Evolutionary conservation across 2,113 vertebrate genomes (phyloP).

Genomic region (Sturnus vulgaris): DNA sequence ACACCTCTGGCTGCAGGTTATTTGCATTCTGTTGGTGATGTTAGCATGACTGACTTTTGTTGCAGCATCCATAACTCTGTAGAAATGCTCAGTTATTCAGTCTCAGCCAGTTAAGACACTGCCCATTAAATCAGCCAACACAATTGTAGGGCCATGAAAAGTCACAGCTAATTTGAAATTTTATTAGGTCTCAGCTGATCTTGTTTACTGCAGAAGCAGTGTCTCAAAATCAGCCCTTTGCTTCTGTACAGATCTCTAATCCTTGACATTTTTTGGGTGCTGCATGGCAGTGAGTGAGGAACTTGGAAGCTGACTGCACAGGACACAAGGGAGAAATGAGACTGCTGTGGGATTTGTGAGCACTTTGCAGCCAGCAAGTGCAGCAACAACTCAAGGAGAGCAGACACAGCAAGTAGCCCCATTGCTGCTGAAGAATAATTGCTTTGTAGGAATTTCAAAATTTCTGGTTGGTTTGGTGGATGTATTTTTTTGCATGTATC

Average conservation of each 20-base stretch:
- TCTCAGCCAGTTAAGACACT: conserved; percentile 75
- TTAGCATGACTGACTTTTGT: conserved; percentile 79
- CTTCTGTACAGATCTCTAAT: conserved; percentile 6
- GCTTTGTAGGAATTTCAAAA: neutral
- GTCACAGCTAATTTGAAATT: conserved; percentile 77
- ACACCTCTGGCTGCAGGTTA: conserved; percentile 66
- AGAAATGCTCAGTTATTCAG: conserved; percentile 85
- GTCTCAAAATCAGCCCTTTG: conserved; percentile 38
- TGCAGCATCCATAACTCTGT: conserved; percentile 83
- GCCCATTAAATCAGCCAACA: conserved; percentile 72
- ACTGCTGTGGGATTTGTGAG: neutral
- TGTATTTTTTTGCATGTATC: neutral
- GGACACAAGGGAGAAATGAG: neutral
- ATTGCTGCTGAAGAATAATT: neutral
- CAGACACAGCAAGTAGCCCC: too few relatives aligned
- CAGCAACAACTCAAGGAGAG: neutral
- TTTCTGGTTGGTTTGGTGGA: neutral
- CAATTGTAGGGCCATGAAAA: conserved; percentile 70
- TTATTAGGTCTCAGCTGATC: conserved; percentile 68
- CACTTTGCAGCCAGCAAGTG: neutral
- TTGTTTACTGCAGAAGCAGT: conserved; percentile 56
- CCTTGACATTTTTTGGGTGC: neutral
- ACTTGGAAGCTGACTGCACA: neutral
- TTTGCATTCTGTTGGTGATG: conserved; percentile 81
- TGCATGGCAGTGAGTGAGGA: neutral